phyloP scores from a whole-genome alignment of 2,797 vertebrate species.

The Enteromius unitaeniatus region DNA sequence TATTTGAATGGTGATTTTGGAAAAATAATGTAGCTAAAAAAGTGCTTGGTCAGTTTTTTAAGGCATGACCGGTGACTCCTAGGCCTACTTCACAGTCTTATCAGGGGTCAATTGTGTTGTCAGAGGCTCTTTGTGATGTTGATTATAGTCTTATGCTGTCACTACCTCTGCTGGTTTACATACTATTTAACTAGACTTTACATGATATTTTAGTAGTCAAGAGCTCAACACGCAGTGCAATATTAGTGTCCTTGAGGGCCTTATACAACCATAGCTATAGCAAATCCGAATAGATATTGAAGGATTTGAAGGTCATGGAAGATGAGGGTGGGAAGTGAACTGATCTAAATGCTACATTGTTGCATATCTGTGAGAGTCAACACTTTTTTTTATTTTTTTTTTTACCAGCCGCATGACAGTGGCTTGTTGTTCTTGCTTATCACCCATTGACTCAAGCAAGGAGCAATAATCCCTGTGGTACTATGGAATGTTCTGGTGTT shows the following conservation, averaged over 20 bases:
- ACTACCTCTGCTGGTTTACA: background rate
- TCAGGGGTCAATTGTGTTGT: conserved; percentile 22
- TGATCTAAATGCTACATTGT: background rate
- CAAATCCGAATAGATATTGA: background rate
- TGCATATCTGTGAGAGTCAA: conserved; percentile 6
- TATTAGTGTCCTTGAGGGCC: background rate
- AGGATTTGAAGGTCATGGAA: background rate
- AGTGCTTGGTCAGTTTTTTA: background rate
- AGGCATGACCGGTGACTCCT: background rate
- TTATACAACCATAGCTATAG: background rate
- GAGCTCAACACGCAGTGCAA: background rate
- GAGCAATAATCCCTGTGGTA: conserved; percentile 34
- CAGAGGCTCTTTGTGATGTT: conserved; percentile 14
- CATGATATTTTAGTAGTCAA: background rate
- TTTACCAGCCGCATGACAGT: background rate
- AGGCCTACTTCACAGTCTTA: background rate
- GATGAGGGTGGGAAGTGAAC: background rate
- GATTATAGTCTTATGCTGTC: background rate
- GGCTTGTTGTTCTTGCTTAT: conserved; percentile 44
- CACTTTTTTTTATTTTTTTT: background rate
- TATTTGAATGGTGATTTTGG: background rate
- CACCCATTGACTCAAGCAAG: conserved; percentile 38
- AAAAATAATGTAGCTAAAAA: background rate
- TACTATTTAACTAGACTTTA: conserved; percentile 31
- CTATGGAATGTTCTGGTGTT: conserved; percentile 38